Evolutionary conservation across 2,888 invertebrate genomes (phyloP).

Genomic region (Drosophila subsilvestris): DNA sequence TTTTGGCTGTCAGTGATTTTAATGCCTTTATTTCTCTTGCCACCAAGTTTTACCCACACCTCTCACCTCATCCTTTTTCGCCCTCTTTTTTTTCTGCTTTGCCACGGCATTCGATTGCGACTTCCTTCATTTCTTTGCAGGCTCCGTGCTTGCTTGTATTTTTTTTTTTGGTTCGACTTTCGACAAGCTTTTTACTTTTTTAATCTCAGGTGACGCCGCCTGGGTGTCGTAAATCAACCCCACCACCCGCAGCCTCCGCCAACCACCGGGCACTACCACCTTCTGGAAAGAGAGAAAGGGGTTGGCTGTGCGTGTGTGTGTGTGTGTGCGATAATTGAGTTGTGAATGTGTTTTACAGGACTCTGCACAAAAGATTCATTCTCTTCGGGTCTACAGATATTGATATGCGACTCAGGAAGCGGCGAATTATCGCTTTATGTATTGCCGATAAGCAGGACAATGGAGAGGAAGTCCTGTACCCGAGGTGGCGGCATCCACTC

Average conservation of each 20-base stretch:
- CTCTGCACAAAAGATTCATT: constrained; percentile 13
- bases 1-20: constrained; percentile 81
- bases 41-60: constrained; percentile 60
- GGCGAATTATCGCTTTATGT: constrained; percentile 71
- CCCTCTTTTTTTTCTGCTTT: constrained; percentile 25
- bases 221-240: constrained; percentile 83
- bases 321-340: constrained; percentile 73
- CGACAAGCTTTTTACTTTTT: constrained; percentile 81
- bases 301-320: constrained; percentile 42
- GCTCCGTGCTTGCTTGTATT: constrained; percentile 32
- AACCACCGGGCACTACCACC: constrained; percentile 8
- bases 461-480: constrained; percentile 16
- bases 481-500: neutral
- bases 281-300: constrained; percentile 42
- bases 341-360: constrained; percentile 67
- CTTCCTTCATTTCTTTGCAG: constrained; percentile 9
- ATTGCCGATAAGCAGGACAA: constrained; percentile 55
- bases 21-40: constrained; percentile 80
- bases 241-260: constrained; percentile 32
- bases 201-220: constrained; percentile 84
- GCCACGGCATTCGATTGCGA: neutral
- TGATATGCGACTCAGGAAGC: constrained; percentile 75
- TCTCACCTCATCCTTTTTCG: constrained; percentile 2
- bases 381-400: constrained; percentile 57
- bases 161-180: constrained; percentile 60